These are phyloP conservation scores for Phyto melanocephala DNA, from an alignment of 2,888 invertebrate genomes.

Conservation along the genomic window DNA sequence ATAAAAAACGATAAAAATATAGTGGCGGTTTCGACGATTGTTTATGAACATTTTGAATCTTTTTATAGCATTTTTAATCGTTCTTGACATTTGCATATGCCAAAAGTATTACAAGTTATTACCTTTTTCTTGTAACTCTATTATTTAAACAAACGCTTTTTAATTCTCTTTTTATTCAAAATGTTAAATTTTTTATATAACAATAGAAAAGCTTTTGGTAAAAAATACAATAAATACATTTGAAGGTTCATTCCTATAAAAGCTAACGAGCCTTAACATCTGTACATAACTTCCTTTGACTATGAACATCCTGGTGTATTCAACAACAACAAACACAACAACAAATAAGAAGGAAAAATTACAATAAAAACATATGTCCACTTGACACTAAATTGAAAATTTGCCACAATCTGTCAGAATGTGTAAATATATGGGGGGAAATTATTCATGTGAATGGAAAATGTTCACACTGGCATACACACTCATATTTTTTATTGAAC, in stretches of 20 bases:
- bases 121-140: no score
- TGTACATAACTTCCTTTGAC: conserved; percentile 6
- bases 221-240: neutral
- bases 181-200: no score
- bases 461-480: no score
- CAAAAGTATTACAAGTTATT: no score
- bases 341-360: neutral
- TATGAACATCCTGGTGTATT: conserved; percentile 4
- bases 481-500: neutral
- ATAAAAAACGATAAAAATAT: no score
- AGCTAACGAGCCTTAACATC: conserved; percentile 14
- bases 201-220: no score
- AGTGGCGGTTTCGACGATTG: no score
- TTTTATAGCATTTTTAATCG: no score
- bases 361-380: conserved; percentile 57
- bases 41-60: no score
- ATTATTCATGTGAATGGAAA: conserved; percentile 36
- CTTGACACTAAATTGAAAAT: conserved; percentile 64
- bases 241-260: neutral
- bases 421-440: conserved; percentile 50
- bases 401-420: conserved; percentile 62
- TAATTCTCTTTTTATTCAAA: no score
- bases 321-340: neutral
- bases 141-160: no score
- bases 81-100: no score